Base-by-base conservation (phyloP, 2,888 invertebrate genomes). In the Drosophila histrio region DNA sequence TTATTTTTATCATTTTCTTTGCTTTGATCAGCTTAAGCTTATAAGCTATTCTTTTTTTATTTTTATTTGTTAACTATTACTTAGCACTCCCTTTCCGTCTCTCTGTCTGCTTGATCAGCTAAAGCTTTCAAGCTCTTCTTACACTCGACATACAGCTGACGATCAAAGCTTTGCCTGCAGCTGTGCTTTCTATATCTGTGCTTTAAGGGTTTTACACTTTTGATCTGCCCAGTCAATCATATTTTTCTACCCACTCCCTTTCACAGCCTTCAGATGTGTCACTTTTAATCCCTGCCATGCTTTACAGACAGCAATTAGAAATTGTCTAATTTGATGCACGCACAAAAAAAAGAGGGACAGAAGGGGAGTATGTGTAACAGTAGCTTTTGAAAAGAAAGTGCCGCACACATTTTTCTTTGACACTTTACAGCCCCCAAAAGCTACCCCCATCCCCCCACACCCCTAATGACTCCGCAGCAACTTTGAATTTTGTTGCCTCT, bases 291-390 rank as follows among this genome's bases (percentile, higher is more conserved):
- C 38, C 39, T 13, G 34, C 24, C 30, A 22, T 30, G 39, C 43
- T 58, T 44, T 43, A 58, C 75, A 69, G 66, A 58, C 67, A 70
- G 74, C 85, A 87, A 88, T 87, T 87, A 85, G 77, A 81, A 83
- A 76, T 79, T 57, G 57, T 83, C 78, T 74, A 77, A 84, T 87
- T 85, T 83, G 71, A 80, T 83, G 79, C 72, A 60, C 52, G 49
- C 71, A 61, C 76, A n/a, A n/a, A n/a, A n/a, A n/a, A n/a, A n/a
- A n/a, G n/a, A n/a, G n/a, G n/a, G n/a, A n/a, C n/a, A n/a, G n/a
- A n/a, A 30, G 32, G 44, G 69, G 69, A 61, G 49, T 30, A 43
- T 53, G 46, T 69, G 77, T 75, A 75, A 70, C 63, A 67, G 87
- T 74, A 66, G 64, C 75, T 53, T 53, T 60, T 58, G 44, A 49